Base-by-base conservation (phyloP, 1,140 invertebrate species). In the Glomeris maerens region DNA sequence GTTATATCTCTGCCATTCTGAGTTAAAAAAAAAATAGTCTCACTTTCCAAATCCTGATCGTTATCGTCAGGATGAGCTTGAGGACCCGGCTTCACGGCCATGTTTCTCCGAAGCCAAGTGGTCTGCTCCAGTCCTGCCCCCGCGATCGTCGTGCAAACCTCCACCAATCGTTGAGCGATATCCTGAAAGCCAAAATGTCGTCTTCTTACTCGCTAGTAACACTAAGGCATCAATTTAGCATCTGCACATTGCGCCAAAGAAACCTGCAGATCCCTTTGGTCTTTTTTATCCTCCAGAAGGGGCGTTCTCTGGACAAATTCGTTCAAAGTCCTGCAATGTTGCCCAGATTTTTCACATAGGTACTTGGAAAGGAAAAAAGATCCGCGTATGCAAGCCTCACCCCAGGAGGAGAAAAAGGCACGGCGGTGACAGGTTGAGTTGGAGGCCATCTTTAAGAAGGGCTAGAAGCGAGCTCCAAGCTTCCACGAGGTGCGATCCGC, bases 71-170 rank as follows among this genome's bases (percentile, higher is more conserved):
- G 51, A 39, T 62, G 58, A 27, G 54, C 50, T n/a, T 61, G 55
- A 4, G 77, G 77, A 52, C 84, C 81, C 60, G 86, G 82, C 56
- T 81, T 78, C 1, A 94, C 89, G 52, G 87, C 84, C 46, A 90
- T 72, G 66, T 89, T 92, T 56, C 87, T 73, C 57, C 88, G 72
- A 27, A 94, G 62, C 89, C 89, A 94, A 1, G 87, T 91, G 1
- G 88, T 90, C 62, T 90, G 84, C 62, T 91, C 87, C 46, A 94
- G 69, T 60, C 85, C 85, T 7, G 86, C 84, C 25, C 85, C 87
- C 22, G 86, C 88, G 49, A 93, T 84, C 66, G 78, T 77, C n/a
- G 81, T 82, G 44, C 85, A 78, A 0, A 81, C 80, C 64, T 93
- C 89, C 20, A 91, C 76, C 40, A 92, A 64, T 65, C 84, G 55